phyloP scores from a whole-genome alignment of 2,113 vertebrate species.

The Galemys pyrenaicus region DNA sequence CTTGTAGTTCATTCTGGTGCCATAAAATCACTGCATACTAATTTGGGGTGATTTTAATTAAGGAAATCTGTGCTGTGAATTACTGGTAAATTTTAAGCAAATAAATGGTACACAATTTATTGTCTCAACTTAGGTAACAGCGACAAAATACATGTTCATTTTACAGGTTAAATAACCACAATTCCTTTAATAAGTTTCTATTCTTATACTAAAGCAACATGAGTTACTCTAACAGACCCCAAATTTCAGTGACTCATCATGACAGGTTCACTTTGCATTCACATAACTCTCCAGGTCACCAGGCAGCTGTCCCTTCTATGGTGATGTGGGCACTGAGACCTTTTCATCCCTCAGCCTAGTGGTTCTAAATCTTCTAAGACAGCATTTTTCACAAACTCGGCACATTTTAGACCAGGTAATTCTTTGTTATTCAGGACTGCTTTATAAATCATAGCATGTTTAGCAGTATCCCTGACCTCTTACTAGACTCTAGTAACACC shows the following conservation, averaged over 20 bases:
- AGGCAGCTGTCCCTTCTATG: neutral
- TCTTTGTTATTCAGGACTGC: neutral
- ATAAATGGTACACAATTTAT: constrained; percentile 3
- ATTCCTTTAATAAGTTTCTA: neutral
- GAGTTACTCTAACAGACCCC: neutral
- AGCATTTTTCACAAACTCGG: neutral
- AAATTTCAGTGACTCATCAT: neutral
- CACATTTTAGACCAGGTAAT: neutral
- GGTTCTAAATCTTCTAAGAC: neutral
- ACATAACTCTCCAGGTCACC: neutral
- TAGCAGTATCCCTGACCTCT: neutral
- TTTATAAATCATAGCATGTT: neutral
- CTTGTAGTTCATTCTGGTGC: neutral
- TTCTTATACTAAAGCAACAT: neutral
- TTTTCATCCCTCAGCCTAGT: neutral
- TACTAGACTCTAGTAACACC: neutral
- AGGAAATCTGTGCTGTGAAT: constrained; percentile 48
- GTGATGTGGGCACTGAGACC: neutral
- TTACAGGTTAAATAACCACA: neutral
- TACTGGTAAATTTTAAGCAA: constrained; percentile 29
- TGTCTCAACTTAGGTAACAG: neutral
- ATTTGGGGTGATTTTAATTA: constrained; percentile 42
- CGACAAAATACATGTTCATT: neutral
- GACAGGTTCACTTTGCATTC: neutral
- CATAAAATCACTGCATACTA: constrained; percentile 28